Conservation (phyloP, 2,888 invertebrate species). For the Heteromurus nitidus region DNA sequence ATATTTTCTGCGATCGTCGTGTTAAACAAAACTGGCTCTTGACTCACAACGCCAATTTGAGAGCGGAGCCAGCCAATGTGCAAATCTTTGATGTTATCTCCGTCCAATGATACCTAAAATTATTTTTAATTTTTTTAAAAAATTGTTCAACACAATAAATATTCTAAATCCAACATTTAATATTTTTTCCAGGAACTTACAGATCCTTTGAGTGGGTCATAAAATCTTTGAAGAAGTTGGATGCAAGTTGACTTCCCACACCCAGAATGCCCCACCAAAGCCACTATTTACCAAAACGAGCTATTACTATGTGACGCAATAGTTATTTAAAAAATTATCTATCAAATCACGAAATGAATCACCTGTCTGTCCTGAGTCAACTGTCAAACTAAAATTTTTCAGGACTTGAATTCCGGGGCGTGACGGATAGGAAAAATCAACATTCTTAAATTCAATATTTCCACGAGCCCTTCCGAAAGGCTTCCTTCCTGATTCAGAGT, state of each 20-base stretch:
- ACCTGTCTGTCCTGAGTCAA: constrained; percentile 68
- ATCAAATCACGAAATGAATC: not conserved
- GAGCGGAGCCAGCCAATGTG: constrained; percentile 85
- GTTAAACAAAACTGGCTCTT: constrained; percentile 91
- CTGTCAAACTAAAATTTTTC: constrained; percentile 66
- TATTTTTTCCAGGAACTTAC: constrained; percentile 59
- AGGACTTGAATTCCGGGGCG: constrained; percentile 76
- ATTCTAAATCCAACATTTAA: no score
- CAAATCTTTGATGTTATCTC: constrained; percentile 80
- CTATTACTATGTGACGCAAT: no score
- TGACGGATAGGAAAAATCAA: constrained; percentile 77
- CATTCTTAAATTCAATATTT: constrained; percentile 75
- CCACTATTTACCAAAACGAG: constrained; percentile 33
- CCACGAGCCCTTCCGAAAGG: constrained; percentile 74
- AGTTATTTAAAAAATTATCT: not conserved
- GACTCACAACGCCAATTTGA: constrained; percentile 90
- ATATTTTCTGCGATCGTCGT: constrained; percentile 91
- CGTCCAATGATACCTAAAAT: constrained; percentile 80
- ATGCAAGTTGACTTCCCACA: constrained; percentile 75
- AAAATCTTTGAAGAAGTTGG: constrained; percentile 75
- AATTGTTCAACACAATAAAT: no score
- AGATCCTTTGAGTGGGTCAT: constrained; percentile 74
- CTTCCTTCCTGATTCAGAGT: constrained; percentile 75
- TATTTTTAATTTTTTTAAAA: no score
- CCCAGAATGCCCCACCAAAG: constrained; percentile 74